Conservation (phyloP, 2,797 vertebrate species). For the Cossypha dichroa region DNA sequence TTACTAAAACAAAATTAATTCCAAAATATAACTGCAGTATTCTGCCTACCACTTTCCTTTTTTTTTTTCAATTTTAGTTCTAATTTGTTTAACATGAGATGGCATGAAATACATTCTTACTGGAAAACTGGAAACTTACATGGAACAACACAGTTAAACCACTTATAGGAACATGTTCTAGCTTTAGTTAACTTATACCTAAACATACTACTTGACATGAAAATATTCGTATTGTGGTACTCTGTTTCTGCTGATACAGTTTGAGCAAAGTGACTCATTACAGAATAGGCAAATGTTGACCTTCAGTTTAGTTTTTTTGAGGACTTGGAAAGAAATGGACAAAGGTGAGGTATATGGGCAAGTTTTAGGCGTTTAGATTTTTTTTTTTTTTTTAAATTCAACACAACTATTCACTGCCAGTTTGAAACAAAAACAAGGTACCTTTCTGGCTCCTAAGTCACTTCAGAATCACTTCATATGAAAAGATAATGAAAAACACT, state of each 20-base stretch:
- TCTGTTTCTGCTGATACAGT: neutral
- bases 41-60: neutral
- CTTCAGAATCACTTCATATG: neutral
- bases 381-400: neutral
- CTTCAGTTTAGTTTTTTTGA: neutral
- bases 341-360: neutral
- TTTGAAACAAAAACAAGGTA: neutral
- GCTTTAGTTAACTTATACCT: neutral
- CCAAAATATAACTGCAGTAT: constrained; percentile 30
- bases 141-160: constrained; percentile 30
- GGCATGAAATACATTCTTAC: constrained; percentile 45
- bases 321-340: neutral
- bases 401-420: neutral
- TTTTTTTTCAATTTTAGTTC: neutral
- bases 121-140: constrained; percentile 41
- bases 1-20: constrained; percentile 47
- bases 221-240: neutral
- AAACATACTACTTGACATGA: neutral
- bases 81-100: constrained; percentile 45
- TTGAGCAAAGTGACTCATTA: neutral
- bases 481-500: neutral
- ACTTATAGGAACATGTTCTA: constrained; percentile 65
- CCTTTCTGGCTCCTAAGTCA: neutral
- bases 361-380: neutral
- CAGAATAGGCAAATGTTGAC: neutral